phyloP scores from a whole-genome alignment of 2,113 vertebrate species.

The Cinclus mexicanus region DNA sequence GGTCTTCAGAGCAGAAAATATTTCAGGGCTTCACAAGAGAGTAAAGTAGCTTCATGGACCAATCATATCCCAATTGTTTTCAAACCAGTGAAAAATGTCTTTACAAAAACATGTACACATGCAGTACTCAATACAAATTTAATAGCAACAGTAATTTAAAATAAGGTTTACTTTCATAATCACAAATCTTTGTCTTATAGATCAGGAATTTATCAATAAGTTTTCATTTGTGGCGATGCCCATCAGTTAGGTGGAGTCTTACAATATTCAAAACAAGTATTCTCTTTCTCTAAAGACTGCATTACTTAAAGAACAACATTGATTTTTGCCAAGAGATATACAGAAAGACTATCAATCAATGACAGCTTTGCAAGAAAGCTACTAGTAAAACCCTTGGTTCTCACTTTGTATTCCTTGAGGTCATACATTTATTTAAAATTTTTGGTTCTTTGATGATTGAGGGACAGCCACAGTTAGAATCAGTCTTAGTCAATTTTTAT shows the following conservation, averaged over 20 bases:
- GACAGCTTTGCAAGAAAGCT: slow-evolving; percentile 27
- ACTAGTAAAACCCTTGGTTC: neutral
- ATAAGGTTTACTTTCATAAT: neutral
- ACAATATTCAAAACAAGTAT: slow-evolving; percentile 37
- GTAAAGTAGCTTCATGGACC: neutral
- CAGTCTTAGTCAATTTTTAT: neutral
- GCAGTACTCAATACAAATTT: neutral
- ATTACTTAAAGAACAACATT: slow-evolving; percentile 47
- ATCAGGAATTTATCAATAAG: neutral
- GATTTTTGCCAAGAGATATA: slow-evolving; percentile 54
- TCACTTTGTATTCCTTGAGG: neutral
- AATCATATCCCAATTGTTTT: neutral
- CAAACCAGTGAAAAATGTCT: neutral
- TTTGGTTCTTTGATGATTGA: neutral
- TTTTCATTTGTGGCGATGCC: neutral
- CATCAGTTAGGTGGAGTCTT: neutral
- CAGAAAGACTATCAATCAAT: slow-evolving; percentile 51
- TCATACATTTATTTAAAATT: neutral
- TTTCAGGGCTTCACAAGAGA: neutral
- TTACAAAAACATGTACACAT: neutral
- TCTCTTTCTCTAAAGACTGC: slow-evolving; percentile 5
- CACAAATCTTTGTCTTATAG: neutral
- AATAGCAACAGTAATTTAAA: neutral
- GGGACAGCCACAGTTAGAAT: neutral
- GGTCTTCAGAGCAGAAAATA: neutral